Percentiles rank a stretch among this genome's conserved stretches.
These are phyloP conservation scores for Scrobipalpa costella DNA, from an alignment of 2,888 invertebrate genomes.

Conservation along the genomic window DNA sequence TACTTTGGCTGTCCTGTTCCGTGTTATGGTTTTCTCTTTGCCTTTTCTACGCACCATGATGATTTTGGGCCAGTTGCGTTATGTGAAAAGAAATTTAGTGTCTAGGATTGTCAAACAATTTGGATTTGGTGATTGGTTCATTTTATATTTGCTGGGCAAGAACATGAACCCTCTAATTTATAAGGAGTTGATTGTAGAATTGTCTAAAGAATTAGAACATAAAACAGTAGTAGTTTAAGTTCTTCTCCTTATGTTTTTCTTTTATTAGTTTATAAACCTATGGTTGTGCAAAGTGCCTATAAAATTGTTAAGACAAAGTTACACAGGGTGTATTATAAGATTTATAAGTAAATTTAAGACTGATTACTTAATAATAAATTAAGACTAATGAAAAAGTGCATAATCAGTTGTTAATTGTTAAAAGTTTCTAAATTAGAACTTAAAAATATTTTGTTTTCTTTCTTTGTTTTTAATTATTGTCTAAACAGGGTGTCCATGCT, in stretches of 20 bases:
- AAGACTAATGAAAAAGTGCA: conserved; percentile 10
- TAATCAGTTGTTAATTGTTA: conserved; percentile 4
- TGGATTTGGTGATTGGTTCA: conserved; percentile 88
- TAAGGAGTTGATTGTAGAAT: conserved; percentile 82
- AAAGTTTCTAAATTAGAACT: conserved; percentile 11
- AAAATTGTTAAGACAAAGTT: conserved; percentile 21
- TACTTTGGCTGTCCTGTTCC: conserved; percentile 83
- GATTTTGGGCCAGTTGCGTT: conserved; percentile 82
- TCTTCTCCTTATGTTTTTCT: conserved; percentile 30
- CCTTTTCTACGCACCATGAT: conserved; percentile 82
- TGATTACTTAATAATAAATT: conserved; percentile 24
- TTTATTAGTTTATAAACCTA: conserved; percentile 17
- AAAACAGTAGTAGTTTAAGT: conserved; percentile 56
- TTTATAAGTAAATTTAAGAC: conserved; percentile 26
- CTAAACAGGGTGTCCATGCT: conserved; percentile 2
- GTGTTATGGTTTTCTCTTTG: conserved; percentile 79
- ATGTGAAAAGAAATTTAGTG: conserved; percentile 75
- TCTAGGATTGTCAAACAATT: conserved; percentile 76
- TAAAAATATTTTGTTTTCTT: background rate
- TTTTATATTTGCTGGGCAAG: conserved; percentile 87
- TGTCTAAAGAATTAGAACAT: conserved; percentile 67
- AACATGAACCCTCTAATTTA: conserved; percentile 87
- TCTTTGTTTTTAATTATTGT: background rate
- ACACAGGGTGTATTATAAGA: conserved; percentile 28
- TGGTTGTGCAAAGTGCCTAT: conserved; percentile 22